Base-by-base conservation (phyloP, 2,797 vertebrate species). In the Acropternis orthonyx region DNA sequence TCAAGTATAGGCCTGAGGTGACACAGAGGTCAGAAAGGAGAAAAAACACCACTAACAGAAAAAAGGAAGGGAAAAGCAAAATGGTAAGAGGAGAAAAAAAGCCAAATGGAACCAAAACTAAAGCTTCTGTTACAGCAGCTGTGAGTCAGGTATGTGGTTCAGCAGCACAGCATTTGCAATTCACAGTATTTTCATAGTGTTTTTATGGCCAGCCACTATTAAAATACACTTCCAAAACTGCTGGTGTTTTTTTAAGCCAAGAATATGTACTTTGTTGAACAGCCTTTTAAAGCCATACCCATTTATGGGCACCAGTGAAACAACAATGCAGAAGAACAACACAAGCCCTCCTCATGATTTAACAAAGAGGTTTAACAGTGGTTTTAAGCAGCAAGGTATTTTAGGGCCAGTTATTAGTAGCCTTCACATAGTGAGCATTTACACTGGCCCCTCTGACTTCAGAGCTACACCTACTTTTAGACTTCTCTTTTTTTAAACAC, bases 361-460 rank as follows among this genome's bases (percentile, higher is more conserved):
- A 76, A 55, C 41, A 24, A 74, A 48, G 13, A 71, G 24, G 8
- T 67, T 68, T 54, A 71, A 61, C n/a, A 77, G 81, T 62, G 63
- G 17, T 32, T 93, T 75, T 75, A 69, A 89, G 92, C 84, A 95
- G 78, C 36, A 81, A 84, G 43, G 16, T 54, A 39, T 56, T 95
- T 74, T n/a, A 65, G 39, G 49, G 36, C 8, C 56, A 63, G 34
- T 58, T 63, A 59, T 14, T 32, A 72, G 46, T 6, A 52, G 51
- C 74, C 48, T 30, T 69, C 19, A 62, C 51, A 51, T 5, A 36
- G 10, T 12, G 36, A 18, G 26, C 28, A 63, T 61, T 76, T 46
- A 27, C 21, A 69, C 32, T 17, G 52, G 69, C 49, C 67, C 34
- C 41, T 49, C 51, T 44, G 68, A 63, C 55, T 59, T 56, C 39